A percentile compares a stretch with the other conserved stretches of the same genome.
These are phyloP conservation scores for Austrofundulus limnaeus DNA, from an alignment of 2,113 vertebrate species.

Conservation along the genomic window DNA sequence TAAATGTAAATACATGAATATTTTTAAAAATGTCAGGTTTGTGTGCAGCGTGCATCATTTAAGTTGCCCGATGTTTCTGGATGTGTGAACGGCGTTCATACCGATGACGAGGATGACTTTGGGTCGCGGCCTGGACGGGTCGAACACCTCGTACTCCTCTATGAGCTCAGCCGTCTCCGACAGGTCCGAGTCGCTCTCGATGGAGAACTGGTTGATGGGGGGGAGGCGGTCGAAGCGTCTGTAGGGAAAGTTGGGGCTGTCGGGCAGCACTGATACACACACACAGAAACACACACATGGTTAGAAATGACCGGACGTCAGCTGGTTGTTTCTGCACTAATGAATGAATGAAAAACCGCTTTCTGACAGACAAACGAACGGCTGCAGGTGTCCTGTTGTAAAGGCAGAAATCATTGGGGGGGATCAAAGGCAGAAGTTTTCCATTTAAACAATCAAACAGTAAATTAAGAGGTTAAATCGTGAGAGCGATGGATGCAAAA, in stretches of 20 bases:
- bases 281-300: conserved; percentile 7
- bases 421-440: background rate
- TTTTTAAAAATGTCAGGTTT: no score
- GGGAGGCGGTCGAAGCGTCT: conserved; percentile 94
- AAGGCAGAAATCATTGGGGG: background rate
- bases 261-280: conserved; percentile 88
- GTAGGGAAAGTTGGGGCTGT: conserved; percentile 92
- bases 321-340: background rate
- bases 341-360: background rate
- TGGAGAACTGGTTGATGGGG: conserved; percentile 98
- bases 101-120: conserved; percentile 97
- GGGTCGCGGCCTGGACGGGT: conserved; percentile 88
- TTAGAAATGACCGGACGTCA: background rate
- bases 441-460: conserved; percentile 15
- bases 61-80: no score
- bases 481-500: conserved; percentile 12
- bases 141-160: conserved; percentile 97
- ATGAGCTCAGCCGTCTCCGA: conserved; percentile 97
- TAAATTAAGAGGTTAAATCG: background rate
- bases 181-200: conserved; percentile 97
- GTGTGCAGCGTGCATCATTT: no score
- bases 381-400: background rate
- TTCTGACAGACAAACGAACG: background rate
- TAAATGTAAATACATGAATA: no score
- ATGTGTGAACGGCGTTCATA: conserved; percentile 56